Base-by-base conservation (phyloP, 2,888 invertebrate species). In the Patella depressa region DNA sequence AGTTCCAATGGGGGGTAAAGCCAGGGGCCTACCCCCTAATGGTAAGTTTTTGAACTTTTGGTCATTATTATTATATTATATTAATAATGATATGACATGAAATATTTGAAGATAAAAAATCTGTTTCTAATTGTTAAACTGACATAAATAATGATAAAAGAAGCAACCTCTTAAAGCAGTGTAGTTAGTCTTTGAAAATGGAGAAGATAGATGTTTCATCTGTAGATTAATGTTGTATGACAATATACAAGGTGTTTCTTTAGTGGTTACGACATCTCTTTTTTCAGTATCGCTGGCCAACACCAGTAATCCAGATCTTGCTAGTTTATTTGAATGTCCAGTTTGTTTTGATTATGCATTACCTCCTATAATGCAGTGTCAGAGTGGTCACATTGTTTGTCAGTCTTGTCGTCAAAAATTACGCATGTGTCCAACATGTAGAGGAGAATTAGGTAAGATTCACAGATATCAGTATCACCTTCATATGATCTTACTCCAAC, bases 291-390 rank as follows among this genome's bases (percentile, higher is more conserved):
- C 80, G 75, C 78, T 79, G 75, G 81, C 83, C 45, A 84, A 82
- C 29, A 83, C 84, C 55, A 86, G 84, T 72, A 88, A 85, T 78
- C 83, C 85, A 76, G 91, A 91, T 76, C 81, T 92, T 79, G 91
- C 91, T n/a, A 89, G 88, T 77, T 86, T 91, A 77, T 93, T 93
- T 88, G 93, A 93, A 83, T 93, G 93, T 84, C 93, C 93, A 14
- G 99, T 99, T 84, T 99, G 99, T 93, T 98, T 99, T 92, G 99
- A 99, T 93, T 99, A 98, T 94, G 99, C 99, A 83, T 93, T 99
- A 90, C 99, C 99, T 83, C 99, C 99, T 65, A 99, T 99, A 88
- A 94, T 98, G 92, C 99, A 99, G 85, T 99, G 99, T 92, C 98
- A 98, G 92, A 98, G 97, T 92, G 99, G 99, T 81, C 99, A 99